Evolutionary conservation across 2,113 vertebrate genomes (phyloP).

Genomic region (Spermophilus dauricus): DNA sequence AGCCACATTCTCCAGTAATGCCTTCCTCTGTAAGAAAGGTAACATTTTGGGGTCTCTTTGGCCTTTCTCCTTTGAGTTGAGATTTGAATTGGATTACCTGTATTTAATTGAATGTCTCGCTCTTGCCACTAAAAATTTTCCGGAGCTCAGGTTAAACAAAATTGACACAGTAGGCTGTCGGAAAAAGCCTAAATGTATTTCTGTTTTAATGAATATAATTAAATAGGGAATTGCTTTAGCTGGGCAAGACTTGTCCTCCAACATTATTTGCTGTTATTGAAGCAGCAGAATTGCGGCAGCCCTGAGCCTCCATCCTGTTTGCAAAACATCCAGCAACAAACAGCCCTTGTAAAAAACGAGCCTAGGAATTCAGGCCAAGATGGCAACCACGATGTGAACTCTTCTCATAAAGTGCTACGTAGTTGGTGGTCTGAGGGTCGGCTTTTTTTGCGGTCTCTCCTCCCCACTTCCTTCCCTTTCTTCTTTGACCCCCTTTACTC

Average conservation of each 20-base stretch:
- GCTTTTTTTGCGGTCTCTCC: background rate
- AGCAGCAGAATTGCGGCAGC: background rate
- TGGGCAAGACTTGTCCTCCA: background rate
- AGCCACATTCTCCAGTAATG: background rate
- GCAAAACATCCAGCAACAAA: background rate
- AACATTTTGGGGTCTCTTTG: background rate
- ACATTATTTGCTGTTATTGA: background rate
- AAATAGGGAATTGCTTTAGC: background rate
- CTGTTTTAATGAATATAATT: background rate
- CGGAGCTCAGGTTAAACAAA: background rate
- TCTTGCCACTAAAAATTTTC: conserved; percentile 23
- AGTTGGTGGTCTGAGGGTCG: background rate
- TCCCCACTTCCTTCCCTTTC: background rate
- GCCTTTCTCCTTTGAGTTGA: background rate
- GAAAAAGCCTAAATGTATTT: background rate
- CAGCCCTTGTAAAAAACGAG: background rate
- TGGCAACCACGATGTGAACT: background rate
- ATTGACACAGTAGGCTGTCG: background rate
- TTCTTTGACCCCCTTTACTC: background rate
- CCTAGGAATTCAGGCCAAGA: background rate
- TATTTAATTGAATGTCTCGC: conserved; percentile 44
- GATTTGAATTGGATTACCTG: background rate
- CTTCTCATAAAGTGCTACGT: background rate
- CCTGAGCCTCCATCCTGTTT: background rate
- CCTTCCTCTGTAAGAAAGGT: background rate